Percentiles rank a stretch among this genome's conserved stretches.
Evolutionary conservation across 2,113 vertebrate genomes (phyloP).

Genomic region (Petromus typicus): DNA sequence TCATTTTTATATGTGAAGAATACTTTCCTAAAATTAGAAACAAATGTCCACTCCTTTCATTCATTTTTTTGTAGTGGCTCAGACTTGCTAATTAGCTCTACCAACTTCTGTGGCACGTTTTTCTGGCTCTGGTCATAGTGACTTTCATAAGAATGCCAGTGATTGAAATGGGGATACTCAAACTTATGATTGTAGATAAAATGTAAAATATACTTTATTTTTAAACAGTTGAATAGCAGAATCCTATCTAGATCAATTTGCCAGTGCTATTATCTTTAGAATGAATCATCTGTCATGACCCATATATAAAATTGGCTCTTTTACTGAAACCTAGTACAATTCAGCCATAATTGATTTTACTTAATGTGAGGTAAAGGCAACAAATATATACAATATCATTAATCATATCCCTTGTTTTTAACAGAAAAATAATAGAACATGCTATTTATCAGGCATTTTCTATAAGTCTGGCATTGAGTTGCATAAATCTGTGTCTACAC

Average conservation of each 20-base stretch:
- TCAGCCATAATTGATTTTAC: constrained; percentile 52
- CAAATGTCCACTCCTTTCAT: background rate
- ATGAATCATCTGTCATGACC: constrained; percentile 42
- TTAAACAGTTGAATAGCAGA: background rate
- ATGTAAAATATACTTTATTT: background rate
- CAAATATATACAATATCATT: background rate
- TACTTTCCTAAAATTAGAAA: constrained; percentile 56
- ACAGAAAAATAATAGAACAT: constrained; percentile 37
- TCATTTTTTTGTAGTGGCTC: constrained; percentile 1
- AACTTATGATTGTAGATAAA: background rate
- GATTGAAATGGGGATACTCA: background rate
- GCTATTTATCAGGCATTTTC: background rate
- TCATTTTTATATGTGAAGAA: constrained; percentile 64
- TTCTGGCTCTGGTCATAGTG: background rate
- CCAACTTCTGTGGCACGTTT: background rate
- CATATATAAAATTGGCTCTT: constrained; percentile 47
- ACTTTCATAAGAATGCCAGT: constrained; percentile 13
- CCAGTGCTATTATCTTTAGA: constrained; percentile 44
- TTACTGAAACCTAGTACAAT: constrained; percentile 8
- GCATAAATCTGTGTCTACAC: background rate
- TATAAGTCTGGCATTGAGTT: background rate
- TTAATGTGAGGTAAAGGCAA: background rate
- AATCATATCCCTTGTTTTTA: background rate
- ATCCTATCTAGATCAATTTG: constrained; percentile 8
- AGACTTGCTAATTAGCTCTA: constrained; percentile 36